Base-by-base conservation (phyloP, 2,888 invertebrate genomes). In the Pseudococcus jackbeardsleyi region DNA sequence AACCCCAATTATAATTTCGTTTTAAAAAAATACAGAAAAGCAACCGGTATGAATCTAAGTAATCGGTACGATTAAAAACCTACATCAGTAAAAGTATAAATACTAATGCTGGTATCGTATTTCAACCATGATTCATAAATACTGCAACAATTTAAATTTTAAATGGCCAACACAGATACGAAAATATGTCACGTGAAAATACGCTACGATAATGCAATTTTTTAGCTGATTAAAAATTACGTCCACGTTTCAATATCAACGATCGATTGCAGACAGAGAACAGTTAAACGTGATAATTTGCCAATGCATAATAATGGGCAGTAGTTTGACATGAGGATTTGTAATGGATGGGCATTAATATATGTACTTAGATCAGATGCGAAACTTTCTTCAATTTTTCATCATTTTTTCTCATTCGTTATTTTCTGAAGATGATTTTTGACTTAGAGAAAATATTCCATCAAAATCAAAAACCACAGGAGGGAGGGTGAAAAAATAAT, bases 151-250 rank as follows among this genome's bases (percentile, higher is more conserved):
- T 72, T 72, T 72, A 72, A 72, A 72, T 33, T 72, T 72, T 72
- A 72, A 72, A 72, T 72, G 15, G 22, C 17, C 17, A n/a, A n/a
- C 15, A 6, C 17, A 17, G 2, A n/a, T 8, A 64, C 6, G 68
- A 72, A 72, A 72, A 72, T 72, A 72, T 33, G 33, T 2, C 68
- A 72, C 68, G 68, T 72, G 26, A 22, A 22, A 72, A 72, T 72
- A 72, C 68, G 68, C 68, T 33, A 72, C 68, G 68, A 72, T 72
- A 72, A 72, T 72, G 68, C 68, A 72, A 72, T 72, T 72, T 72
- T 72, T 72, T 72, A 11, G 33, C 26, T 72, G 22, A 72, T 72
- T 72, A 15, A 72, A 26, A 72, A 72, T 72, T 33, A 72, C 68
- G 68, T 72, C 26, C 68, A 72, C 68, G 68, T 72, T 72, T 72